A percentile compares a stretch with the other conserved stretches of the same genome.
Evolutionary conservation across 2,888 invertebrate genomes (phyloP).

Genomic region (Leucozona laternaria): DNA sequence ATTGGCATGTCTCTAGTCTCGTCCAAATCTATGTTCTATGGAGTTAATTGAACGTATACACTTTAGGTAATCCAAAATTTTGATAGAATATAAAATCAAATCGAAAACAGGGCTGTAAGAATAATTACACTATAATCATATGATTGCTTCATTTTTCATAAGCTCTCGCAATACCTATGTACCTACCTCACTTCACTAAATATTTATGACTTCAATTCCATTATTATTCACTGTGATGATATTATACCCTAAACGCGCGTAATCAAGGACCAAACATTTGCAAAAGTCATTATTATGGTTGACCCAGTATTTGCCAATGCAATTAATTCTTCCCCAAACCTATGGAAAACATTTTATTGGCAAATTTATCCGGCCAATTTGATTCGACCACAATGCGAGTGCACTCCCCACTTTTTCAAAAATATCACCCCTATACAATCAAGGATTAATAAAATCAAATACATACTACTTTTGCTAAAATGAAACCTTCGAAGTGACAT

Average conservation of each 20-base stretch:
- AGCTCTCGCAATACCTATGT: too few relatives aligned
- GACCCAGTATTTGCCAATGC: slow-evolving; percentile 29
- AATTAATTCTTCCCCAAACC: slow-evolving; percentile 56
- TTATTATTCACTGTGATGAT: slow-evolving; percentile 20
- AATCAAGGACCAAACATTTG: slow-evolving; percentile 24
- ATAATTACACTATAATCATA: too few relatives aligned
- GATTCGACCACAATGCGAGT: slow-evolving; percentile 23
- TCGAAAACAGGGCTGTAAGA: too few relatives aligned
- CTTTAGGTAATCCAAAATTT: too few relatives aligned
- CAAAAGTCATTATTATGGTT: slow-evolving; percentile 61
- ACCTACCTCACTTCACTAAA: slow-evolving; percentile 3
- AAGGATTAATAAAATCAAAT: slow-evolving; percentile 56
- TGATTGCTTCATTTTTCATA: too few relatives aligned
- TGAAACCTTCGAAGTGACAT: slow-evolving; percentile 19
- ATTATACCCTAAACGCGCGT: background rate
- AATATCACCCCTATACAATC: slow-evolving; percentile 40
- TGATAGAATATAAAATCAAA: too few relatives aligned
- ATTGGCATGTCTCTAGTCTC: too few relatives aligned
- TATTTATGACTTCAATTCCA: slow-evolving; percentile 33
- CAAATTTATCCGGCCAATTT: slow-evolving; percentile 68
- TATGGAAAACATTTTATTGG: slow-evolving; percentile 66
- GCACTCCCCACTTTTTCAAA: background rate
- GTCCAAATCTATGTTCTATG: too few relatives aligned
- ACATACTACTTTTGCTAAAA: slow-evolving; percentile 4
- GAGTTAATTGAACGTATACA: too few relatives aligned